Evolutionary conservation across 1,140 invertebrate species (phyloP).

Genomic region (Drosophila mauritiana): DNA sequence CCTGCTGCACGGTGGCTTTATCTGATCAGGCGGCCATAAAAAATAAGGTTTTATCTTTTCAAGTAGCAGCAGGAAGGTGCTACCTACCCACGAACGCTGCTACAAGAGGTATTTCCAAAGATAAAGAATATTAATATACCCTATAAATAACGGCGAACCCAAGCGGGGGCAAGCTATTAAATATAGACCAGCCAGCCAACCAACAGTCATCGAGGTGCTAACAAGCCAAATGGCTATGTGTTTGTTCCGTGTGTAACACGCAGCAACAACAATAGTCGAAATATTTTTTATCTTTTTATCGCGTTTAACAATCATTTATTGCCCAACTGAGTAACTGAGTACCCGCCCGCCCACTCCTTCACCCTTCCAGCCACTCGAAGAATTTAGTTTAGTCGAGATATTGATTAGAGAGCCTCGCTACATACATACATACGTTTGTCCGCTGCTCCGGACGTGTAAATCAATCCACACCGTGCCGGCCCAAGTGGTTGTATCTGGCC

Average conservation of each 20-base stretch:
- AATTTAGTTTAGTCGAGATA: conserved; percentile 63
- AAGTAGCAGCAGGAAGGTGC: conserved; percentile 84
- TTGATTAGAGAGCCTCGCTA: conserved; percentile 63
- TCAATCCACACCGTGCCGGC: conserved; percentile 31
- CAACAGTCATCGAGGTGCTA: conserved; percentile 62
- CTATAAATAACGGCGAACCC: conserved; percentile 73
- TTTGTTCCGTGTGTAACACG: conserved; percentile 61
- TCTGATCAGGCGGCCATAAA: conserved; percentile 84
- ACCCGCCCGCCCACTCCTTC: conserved; percentile 1
- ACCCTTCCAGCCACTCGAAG: conserved; percentile 52
- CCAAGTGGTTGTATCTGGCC: conserved; percentile 40
- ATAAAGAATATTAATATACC: conserved; percentile 84
- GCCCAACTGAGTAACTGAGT: conserved; percentile 66
- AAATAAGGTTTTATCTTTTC: conserved; percentile 84
- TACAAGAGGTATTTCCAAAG: conserved; percentile 75
- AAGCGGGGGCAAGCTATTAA: conserved; percentile 74
- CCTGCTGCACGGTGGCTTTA: conserved; percentile 82
- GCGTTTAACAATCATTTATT: conserved; percentile 82
- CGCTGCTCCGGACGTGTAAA: conserved; percentile 32
- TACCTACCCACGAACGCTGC: conserved; percentile 61
- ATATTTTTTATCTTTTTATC: conserved; percentile 83
- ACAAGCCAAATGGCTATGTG: conserved; percentile 66
- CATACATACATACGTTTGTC: conserved; percentile 5
- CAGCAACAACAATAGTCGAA: conserved; percentile 72
- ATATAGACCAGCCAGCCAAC: conserved; percentile 23